phyloP scores from a whole-genome alignment of 2,888 invertebrate genomes.

The Ophioninae sp. region DNA sequence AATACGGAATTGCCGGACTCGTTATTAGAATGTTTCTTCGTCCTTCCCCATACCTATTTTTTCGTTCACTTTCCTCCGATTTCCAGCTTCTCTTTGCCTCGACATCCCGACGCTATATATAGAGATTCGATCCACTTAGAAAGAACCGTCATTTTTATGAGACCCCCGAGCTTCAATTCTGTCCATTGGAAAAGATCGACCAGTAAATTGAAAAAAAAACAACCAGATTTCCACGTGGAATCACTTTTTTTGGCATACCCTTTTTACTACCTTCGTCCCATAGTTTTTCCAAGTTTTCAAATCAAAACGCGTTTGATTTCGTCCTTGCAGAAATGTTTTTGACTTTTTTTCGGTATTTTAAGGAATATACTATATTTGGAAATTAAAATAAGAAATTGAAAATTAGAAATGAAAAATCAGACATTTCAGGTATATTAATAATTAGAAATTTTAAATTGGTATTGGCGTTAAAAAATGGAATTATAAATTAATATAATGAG shows the following conservation, averaged over 20 bases:
- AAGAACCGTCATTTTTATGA: conserved; percentile 27
- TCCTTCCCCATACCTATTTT: neutral
- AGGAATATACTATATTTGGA: too few relatives aligned
- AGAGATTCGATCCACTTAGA: conserved; percentile 13
- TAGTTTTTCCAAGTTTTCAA: conserved; percentile 15
- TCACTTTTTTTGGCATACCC: neutral
- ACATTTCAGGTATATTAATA: too few relatives aligned
- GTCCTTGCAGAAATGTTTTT: too few relatives aligned
- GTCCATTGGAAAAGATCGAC: conserved; percentile 44
- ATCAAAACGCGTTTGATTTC: neutral
- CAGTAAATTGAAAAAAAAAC: conserved; percentile 28
- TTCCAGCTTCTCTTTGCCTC: conserved; percentile 4
- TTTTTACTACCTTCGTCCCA: neutral
- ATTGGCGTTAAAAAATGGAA: too few relatives aligned
- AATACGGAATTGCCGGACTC: conserved; percentile 34
- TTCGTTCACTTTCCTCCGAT: neutral
- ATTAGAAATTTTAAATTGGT: too few relatives aligned
- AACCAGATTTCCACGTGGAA: conserved; percentile 4
- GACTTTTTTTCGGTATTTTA: too few relatives aligned
- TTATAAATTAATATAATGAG: too few relatives aligned
- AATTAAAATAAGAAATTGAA: too few relatives aligned
- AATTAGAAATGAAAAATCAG: too few relatives aligned
- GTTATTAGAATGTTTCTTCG: neutral
- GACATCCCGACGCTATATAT: conserved; percentile 3
- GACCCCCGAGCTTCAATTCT: conserved; percentile 1